Base-by-base conservation (phyloP, 2,113 vertebrate species). In the Carlito syrichta region DNA sequence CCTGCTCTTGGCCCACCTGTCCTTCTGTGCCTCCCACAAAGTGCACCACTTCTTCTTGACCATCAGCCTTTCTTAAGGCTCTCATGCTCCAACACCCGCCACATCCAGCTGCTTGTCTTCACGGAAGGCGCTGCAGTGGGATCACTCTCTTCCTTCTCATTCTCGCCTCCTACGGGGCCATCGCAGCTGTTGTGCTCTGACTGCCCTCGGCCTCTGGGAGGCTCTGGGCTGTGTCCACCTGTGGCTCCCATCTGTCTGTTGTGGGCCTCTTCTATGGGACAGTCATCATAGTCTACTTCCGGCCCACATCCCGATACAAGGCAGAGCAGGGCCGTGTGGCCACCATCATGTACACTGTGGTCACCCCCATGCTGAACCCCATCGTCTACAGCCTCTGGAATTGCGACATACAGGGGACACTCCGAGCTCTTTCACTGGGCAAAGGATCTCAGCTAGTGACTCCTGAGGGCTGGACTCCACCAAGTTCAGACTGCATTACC, bases 21-120 rank as follows among this genome's bases (percentile, higher is more conserved):
- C 96, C 38, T 97, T 97, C 45, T 95, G 76, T 66, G 86, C 93
- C 35, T 97, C 93, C 43, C 94, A 82, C 32, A 56, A 94, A 77
- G 95, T 94, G 17, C 71, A 86, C 8, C 97, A 96, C 86, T 95
- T 97, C 78, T 97, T 96, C 96, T 97, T 27, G 95, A 97, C 86
- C 91, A 95, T 68, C 93, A 97, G 81, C 95, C 96, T 91, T 86
- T 96, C n/a, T 66, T 96, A 66, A 60, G 88, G 32, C 89, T 97
- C 38, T 94, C 78, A 0, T 91, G 91, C 78, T 97, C 96, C 0
- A 48, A 97, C 43, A 94, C 73, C 19, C 32, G 0, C 45, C 95
- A 89, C 13, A 93, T 91, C 71, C 92, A 96, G 69, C 58, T 84
- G 22, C 60, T 98, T 25, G 74, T 96, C 58, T 97, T 97, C 76